Evolutionary conservation across 37 sponge, comb jelly and placozoan genomes (phyloP), one percentile per base, ranked within the genome.

Genomic region (Mnemiopsis leidyi): DNA sequence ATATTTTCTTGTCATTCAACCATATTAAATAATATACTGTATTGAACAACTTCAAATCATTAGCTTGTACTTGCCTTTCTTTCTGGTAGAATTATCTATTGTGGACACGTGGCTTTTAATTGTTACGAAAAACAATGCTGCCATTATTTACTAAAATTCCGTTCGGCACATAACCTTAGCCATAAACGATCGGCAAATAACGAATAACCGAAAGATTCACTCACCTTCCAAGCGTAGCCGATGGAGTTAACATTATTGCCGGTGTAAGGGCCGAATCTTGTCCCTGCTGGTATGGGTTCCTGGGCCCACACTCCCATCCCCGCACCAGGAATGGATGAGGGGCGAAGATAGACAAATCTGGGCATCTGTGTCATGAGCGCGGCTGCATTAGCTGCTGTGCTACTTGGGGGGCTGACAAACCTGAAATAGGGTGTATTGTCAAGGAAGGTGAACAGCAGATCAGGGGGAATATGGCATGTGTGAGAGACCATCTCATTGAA

Each of bases 331-430:
- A 77, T 77, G 79, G 79, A 77, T 2, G 79, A 77, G 7, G 79
- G 79, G 20, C 79, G 79, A 9, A 77, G 79, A 32, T 77, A 77
- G 79, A 77, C 79, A 34, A 77, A 77, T 28, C 79, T 26, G 18
- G 79, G 79, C 79, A 77, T 77, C 79, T 77, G 79, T 1, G 79
- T 77, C 79, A 77, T 77, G 79, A 77, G 79, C 20, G 79, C 79
- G 1, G 79, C 32, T 26, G 79, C 79, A 36, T 77, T 77, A 9
- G 32, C 79, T 16, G 79, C 79, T 9, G 79, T 16, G 3, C 36
- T 77, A 36, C 36, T 77, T 1, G 79, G 79, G 18, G 79, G 79
- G 18, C 79, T 77, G 79, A 77, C 32, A 20, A 77, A 77, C 36
- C 79, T 77, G 79, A 28, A 20, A 32, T n/a, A n/a, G n/a, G n/a